These are phyloP conservation scores for Onthophagus sagittarius DNA, from an alignment of 2,888 invertebrate species.

Conservation along the genomic window DNA sequence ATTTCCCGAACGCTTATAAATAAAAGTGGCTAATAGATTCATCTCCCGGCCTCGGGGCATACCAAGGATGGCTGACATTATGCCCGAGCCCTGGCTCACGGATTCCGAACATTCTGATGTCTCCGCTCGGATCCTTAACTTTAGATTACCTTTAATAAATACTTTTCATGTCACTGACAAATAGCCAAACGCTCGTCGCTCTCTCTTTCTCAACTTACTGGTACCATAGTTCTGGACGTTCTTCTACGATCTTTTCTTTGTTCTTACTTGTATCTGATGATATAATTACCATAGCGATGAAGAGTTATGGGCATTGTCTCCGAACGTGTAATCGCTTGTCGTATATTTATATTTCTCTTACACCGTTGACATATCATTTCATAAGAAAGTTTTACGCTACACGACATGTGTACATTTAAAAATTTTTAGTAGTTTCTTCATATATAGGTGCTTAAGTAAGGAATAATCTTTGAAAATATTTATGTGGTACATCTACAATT, in stretches of 20 bases:
- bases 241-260: not conserved
- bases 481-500: too few species aligned
- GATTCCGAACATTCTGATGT: slow-evolving; percentile 46
- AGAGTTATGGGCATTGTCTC: not conserved
- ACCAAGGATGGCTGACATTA: slow-evolving; percentile 40
- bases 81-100: slow-evolving; percentile 38
- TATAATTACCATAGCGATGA: not conserved
- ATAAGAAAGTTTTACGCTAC: not conserved
- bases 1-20: slow-evolving; percentile 26
- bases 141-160: slow-evolving; percentile 47
- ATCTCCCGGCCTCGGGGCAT: slow-evolving; percentile 36
- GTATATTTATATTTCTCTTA: not conserved
- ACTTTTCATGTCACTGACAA: slow-evolving; percentile 48
- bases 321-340: not conserved
- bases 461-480: too few species aligned
- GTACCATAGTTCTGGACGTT: not conserved
- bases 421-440: too few species aligned
- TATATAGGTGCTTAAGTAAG: too few species aligned
- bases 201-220: not conserved
- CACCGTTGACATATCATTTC: not conserved
- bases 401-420: too few species aligned
- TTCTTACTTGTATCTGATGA: not conserved
- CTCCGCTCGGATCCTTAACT: slow-evolving; percentile 44
- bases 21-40: slow-evolving; percentile 39
- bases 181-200: slow-evolving; percentile 31